phyloP scores from a whole-genome alignment of 1,140 invertebrate species.

The Galendromus occidentalis region DNA sequence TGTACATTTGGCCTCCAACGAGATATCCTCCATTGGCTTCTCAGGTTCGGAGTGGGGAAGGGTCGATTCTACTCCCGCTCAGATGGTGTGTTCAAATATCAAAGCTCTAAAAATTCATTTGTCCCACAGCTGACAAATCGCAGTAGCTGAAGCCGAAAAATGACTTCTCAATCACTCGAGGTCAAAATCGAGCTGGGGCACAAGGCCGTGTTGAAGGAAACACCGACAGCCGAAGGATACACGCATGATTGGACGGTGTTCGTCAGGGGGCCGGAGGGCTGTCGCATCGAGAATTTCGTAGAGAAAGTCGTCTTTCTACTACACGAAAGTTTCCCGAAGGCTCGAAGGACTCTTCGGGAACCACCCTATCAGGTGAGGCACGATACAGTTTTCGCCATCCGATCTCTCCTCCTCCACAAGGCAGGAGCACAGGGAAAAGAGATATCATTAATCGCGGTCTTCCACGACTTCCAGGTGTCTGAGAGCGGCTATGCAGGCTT shows the following conservation, averaged over 20 bases:
- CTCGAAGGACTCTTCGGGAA: slow-evolving; percentile 36
- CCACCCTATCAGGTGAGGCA: slow-evolving; percentile 32
- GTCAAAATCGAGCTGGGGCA: slow-evolving; percentile 82
- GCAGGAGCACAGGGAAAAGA: no score
- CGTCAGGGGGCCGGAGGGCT: slow-evolving; percentile 60
- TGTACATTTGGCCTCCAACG: no score
- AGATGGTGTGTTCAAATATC: no score
- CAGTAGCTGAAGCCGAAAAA: no score
- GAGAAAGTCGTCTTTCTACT: slow-evolving; percentile 85
- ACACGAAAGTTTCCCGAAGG: slow-evolving; percentile 75
- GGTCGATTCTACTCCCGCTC: no score
- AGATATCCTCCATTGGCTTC: no score
- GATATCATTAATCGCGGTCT: background rate
- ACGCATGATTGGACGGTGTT: slow-evolving; percentile 97
- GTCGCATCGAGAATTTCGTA: slow-evolving; percentile 68
- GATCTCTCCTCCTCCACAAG: background rate
- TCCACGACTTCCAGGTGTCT: slow-evolving; percentile 44
- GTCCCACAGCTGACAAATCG: no score
- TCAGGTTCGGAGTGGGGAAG: no score
- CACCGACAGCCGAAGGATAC: slow-evolving; percentile 61
- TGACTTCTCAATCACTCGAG: slow-evolving; percentile 35
- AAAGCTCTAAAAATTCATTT: no score
- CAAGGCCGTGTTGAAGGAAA: slow-evolving; percentile 50
- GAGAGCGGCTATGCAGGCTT: slow-evolving; percentile 91
- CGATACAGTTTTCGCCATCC: slow-evolving; percentile 14